Conservation (phyloP, 1,140 invertebrate genomes). For the Drosophila busckii region DNA sequence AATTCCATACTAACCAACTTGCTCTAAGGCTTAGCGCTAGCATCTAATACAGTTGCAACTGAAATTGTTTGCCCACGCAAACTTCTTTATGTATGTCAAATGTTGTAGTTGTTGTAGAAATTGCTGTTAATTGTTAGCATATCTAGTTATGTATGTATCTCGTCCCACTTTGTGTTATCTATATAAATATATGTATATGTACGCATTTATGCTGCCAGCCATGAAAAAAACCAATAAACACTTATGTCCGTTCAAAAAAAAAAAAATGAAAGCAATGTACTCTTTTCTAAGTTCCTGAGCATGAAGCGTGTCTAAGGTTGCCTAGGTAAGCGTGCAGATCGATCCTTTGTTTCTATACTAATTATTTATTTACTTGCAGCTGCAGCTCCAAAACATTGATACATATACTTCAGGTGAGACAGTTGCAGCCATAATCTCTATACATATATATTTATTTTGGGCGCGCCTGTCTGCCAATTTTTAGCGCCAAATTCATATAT, state of each 20-base stretch:
- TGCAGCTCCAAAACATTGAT: no score
- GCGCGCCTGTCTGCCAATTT: constrained; percentile 47
- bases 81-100: constrained; percentile 26
- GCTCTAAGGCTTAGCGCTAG: background rate
- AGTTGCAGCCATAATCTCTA: background rate
- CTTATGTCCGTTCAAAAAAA: constrained; percentile 43
- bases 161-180: no score
- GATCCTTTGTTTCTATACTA: no score
- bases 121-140: constrained; percentile 27
- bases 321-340: no score
- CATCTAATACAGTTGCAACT: no score
- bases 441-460: constrained; percentile 26
- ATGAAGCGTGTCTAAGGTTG: no score
- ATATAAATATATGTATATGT: no score
- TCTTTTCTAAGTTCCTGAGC: no score
- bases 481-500: constrained; percentile 68
- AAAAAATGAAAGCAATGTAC: background rate
- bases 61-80: no score
- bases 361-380: no score
- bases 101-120: constrained; percentile 35
- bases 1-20: background rate
- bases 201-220: constrained; percentile 34
- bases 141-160: constrained; percentile 30
- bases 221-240: constrained; percentile 51
- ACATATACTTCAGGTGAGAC: constrained; percentile 33